Percentiles rank a stretch among this genome's conserved stretches.
These are phyloP conservation scores for Baryphthengus martii DNA, from an alignment of 2,113 vertebrate species.

Conservation along the genomic window DNA sequence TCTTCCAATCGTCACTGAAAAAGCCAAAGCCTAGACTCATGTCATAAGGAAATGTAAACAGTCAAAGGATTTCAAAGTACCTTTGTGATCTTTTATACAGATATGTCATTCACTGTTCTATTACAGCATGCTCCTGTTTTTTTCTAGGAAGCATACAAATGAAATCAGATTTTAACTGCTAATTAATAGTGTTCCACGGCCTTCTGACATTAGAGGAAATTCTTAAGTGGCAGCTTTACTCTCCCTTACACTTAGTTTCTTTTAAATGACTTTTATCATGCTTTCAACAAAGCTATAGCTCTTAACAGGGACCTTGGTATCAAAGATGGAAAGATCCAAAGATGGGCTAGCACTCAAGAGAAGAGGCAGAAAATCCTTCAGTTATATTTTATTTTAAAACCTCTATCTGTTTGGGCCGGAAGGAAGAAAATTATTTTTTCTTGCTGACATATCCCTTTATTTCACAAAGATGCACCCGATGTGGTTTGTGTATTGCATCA, in stretches of 20 bases:
- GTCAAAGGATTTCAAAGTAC: neutral
- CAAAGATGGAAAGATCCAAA: neutral
- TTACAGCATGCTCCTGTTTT: neutral
- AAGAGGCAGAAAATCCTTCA: neutral
- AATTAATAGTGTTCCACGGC: slow-evolving; percentile 14
- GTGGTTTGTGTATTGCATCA: neutral
- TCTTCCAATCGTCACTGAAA: neutral
- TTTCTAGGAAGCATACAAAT: neutral
- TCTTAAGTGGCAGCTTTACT: neutral
- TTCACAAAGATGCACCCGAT: neutral
- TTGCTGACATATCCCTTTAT: neutral
- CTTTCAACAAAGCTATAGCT: neutral
- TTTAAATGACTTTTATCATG: neutral
- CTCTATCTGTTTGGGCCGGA: neutral
- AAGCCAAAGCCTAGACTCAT: neutral
- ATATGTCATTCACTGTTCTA: neutral
- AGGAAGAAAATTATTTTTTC: neutral
- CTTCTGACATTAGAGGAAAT: slow-evolving; percentile 10
- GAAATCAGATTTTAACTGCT: slow-evolving; percentile 18
- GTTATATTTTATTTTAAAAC: neutral
- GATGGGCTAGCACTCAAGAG: neutral
- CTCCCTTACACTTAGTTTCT: neutral
- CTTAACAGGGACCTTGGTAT: neutral
- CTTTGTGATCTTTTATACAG: neutral
- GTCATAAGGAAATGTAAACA: neutral